Conservation (phyloP, 2,888 invertebrate species). For the Lasioglossum figueresi region DNA sequence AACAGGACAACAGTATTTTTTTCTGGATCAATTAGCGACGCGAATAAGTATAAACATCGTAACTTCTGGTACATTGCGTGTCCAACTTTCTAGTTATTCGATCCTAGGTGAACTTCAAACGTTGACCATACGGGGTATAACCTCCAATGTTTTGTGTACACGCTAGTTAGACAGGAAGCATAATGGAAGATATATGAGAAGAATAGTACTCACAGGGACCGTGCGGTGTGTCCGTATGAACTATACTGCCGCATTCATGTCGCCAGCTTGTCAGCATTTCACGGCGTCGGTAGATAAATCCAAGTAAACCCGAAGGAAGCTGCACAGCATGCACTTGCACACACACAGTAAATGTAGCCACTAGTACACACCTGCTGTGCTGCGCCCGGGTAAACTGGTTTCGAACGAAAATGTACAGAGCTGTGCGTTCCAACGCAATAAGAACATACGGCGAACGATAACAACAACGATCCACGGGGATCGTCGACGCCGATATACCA, state of each 20-base stretch:
- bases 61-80: too few species aligned
- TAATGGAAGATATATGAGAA: background rate
- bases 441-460: constrained; percentile 3
- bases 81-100: constrained; percentile 1
- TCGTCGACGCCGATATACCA: background rate
- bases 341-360: constrained; percentile 37
- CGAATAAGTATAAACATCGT: background rate
- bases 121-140: constrained; percentile 50
- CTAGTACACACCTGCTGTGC: constrained; percentile 34
- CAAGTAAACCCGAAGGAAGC: constrained; percentile 62
- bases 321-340: constrained; percentile 56
- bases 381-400: constrained; percentile 30
- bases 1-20: background rate
- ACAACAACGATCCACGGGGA: constrained; percentile 13
- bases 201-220: constrained; percentile 72
- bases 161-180: background rate
- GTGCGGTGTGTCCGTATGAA: constrained; percentile 72
- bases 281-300: constrained; percentile 74
- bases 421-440: constrained; percentile 7
- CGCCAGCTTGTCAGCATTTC: constrained; percentile 80
- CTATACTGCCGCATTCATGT: constrained; percentile 75
- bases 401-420: constrained; percentile 3
- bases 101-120: constrained; percentile 50
- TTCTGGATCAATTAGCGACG: background rate
- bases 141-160: constrained; percentile 45